Evolutionary conservation across 2,113 vertebrate genomes (phyloP), one percentile per base, ranked within the genome.

Genomic region (Microtus ochrogaster): DNA sequence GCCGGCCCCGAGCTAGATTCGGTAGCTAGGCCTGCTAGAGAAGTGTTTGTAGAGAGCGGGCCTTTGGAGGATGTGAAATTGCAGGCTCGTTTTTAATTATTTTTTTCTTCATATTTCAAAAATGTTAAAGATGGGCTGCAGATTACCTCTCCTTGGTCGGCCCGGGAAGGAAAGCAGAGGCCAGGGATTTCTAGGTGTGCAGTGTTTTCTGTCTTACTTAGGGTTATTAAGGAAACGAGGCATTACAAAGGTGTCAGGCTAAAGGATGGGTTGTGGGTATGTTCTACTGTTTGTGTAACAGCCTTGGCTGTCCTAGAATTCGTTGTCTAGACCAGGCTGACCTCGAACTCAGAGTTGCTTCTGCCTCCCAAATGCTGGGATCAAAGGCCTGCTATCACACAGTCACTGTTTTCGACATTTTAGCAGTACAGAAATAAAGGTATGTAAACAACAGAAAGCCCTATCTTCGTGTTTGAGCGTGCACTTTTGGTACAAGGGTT

Each of bases 141-240:
- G 33, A 21, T 2, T 21, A 17, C 52, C 33, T 33, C 13, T 36
- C 65, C 33, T 7, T 19, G 84, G 84, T 70, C 17, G 9, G 41
- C 83, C 36, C 41, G 44, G 65, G 44, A 36, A 14, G 44, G 63
- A 36, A 11, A 36, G 19, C 41, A n/a, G 5, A 89, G 39, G 8
- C 78, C 86, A 88, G 2, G 12, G 6, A 24, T 12, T 84, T 33
- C 61, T 33, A 65, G 19, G 41, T 33, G 41, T 58, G 58, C 47
- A 89, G 16, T 96, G 65, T 89, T 97, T 92, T 74, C 61, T 44
- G 7, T 91, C 97, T 93, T 96, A 68, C 65, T 49, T 90, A 81
- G 28, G 36, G 78, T 36, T 24, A 82, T 14, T 3, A 91, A 44
- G 70, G 47, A 77, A 93, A 74, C 90, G 85, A 85, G 74, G 41